These are phyloP conservation scores for Gallinago media DNA, from an alignment of 2,113 vertebrate genomes.

Conservation along the genomic window DNA sequence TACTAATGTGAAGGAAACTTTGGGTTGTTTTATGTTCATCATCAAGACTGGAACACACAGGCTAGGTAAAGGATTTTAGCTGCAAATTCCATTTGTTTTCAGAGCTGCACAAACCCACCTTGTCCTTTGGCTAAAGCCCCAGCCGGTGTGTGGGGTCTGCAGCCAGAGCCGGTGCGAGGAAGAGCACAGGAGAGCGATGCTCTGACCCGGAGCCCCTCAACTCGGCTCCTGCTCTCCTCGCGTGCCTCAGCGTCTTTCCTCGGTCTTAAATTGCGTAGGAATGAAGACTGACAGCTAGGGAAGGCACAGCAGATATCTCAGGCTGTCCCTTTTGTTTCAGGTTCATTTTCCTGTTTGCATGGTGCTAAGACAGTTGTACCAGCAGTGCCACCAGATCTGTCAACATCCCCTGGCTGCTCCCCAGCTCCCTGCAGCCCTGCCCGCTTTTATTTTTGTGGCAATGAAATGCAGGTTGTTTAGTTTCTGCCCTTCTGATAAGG, in stretches of 20 bases:
- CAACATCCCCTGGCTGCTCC: neutral
- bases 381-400: neutral
- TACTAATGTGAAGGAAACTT: neutral
- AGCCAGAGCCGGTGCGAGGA: neutral
- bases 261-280: neutral
- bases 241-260: neutral
- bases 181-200: neutral
- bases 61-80: neutral
- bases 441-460: neutral
- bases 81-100: neutral
- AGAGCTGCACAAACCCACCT: neutral
- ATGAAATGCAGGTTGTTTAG: neutral
- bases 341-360: neutral
- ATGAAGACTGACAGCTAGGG: neutral
- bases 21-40: neutral
- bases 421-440: rapidly evolving
- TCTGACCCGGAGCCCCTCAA: neutral
- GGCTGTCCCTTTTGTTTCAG: neutral
- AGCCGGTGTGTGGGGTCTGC: neutral
- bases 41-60: neutral
- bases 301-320: neutral
- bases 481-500: neutral
- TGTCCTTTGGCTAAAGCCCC: slow-evolving; percentile 38
- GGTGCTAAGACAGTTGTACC: neutral
- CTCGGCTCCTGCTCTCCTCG: neutral